phyloP scores from a whole-genome alignment of 1,140 invertebrate genomes.

The Panagrolaimus sp. region DNA sequence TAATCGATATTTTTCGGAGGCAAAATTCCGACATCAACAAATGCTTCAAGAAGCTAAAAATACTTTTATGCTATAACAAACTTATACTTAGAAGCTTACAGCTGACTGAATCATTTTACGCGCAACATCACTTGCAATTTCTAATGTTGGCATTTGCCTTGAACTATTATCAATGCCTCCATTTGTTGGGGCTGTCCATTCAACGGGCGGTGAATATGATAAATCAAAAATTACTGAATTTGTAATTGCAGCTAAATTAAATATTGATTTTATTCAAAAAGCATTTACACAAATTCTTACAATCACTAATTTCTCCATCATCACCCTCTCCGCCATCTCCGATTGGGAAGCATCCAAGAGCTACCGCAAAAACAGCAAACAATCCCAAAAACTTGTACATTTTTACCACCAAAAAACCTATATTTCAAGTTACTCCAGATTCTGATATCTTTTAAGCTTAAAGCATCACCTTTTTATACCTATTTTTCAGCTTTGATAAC shows the following conservation, averaged over 20 bases:
- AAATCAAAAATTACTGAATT: background rate
- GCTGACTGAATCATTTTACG: too few relatives aligned
- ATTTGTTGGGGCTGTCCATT: background rate
- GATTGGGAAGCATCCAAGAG: background rate
- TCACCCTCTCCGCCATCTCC: background rate
- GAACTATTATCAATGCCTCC: background rate
- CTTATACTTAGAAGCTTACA: too few relatives aligned
- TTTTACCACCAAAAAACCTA: background rate
- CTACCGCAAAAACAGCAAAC: background rate
- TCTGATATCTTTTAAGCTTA: too few relatives aligned
- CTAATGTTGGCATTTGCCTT: background rate
- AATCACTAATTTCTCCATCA: background rate
- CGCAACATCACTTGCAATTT: background rate
- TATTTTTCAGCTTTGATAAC: too few relatives aligned
- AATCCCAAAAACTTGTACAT: slow-evolving; percentile 6
- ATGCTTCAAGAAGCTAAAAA: too few relatives aligned
- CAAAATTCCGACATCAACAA: too few relatives aligned
- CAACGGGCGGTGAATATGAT: background rate
- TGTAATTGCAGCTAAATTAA: background rate
- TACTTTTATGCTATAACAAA: too few relatives aligned
- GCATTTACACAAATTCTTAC: background rate
- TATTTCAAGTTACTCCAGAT: too few relatives aligned
- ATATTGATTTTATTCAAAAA: background rate
- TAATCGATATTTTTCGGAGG: too few relatives aligned
- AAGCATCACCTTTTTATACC: too few relatives aligned